These are phyloP conservation scores for Melinaea marsaeus DNA, from an alignment of 2,888 invertebrate genomes.

Conservation along the genomic window DNA sequence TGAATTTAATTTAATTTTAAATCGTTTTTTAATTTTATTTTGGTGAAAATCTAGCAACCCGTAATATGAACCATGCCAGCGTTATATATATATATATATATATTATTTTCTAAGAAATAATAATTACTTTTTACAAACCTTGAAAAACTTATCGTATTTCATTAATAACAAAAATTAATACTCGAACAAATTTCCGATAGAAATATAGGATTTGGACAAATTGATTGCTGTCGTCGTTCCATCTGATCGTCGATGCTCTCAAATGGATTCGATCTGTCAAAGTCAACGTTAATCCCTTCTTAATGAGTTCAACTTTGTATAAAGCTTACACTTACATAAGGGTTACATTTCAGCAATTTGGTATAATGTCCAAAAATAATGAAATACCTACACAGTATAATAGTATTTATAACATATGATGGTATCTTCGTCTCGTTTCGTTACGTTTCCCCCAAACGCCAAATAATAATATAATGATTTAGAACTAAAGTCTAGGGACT, in stretches of 20 bases:
- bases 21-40: too few relatives aligned
- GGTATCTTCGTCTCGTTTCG: too few relatives aligned
- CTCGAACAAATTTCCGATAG: conserved; percentile 13
- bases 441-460: conserved; percentile 9
- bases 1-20: too few relatives aligned
- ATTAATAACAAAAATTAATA: not conserved
- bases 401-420: too few relatives aligned
- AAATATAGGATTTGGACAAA: conserved; percentile 25
- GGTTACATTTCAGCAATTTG: conserved; percentile 14
- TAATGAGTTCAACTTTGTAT: conserved; percentile 29
- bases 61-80: too few relatives aligned
- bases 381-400: too few relatives aligned
- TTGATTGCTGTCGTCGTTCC: conserved; percentile 28
- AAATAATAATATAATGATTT: conserved; percentile 16
- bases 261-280: conserved; percentile 29
- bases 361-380: conserved; percentile 2
- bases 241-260: conserved; percentile 26
- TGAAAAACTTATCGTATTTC: too few relatives aligned
- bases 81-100: too few relatives aligned
- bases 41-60: too few relatives aligned
- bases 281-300: conserved; percentile 29
- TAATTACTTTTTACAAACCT: too few relatives aligned
- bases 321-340: conserved; percentile 19
- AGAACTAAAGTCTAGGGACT: conserved; percentile 25
- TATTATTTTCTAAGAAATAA: too few relatives aligned